Evolutionary conservation across 2,797 vertebrate species (phyloP), one percentile per base, ranked within the genome.

Genomic region (Salarias fasciatus): DNA sequence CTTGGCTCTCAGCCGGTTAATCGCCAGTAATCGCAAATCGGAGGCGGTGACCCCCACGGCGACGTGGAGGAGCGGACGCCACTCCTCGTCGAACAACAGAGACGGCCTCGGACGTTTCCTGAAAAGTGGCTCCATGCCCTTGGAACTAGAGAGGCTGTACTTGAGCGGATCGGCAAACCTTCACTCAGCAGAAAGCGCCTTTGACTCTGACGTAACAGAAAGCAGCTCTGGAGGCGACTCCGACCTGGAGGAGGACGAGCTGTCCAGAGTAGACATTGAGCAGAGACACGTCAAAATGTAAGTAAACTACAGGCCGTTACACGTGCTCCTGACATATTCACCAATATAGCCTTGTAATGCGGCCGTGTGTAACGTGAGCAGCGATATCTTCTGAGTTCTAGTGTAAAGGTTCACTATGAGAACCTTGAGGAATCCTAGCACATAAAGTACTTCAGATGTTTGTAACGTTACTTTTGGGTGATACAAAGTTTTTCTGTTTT

Each of bases 221-320:
- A 99, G 97, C 89, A 99, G 97, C 85, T 99, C 97, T 0, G 97
- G 97, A 29, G 97, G 96, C 30, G 97, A 99, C 84, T 96, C 96
- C 37, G 97, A 99, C 30, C 87, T 97, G 15, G 97, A 99, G 72
- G 96, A 99, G 51, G 97, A 98, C 65, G 96, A 97, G 88, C 90
- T 98, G 75, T 88, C 91, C 84, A 93, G 94, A 82, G 96, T 92
- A 79, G 95, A 98, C 82, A 89, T 93, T 33, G 95, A 96, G 55
- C 96, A 97, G 69, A 93, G 93, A 47, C 96, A 98, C 2, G 90
- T 98, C 50, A 95, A 97, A 12, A 92, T 99, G 97, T 99, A 87
- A 99, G 97, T 96, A 89, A 9, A 6, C 35, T 9, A 9, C 6
- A 35, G 6, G 33, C 6, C 35, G 18, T 2, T 24, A 24, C 9